Base-by-base conservation (phyloP, 1,140 invertebrate species). In the Zophobas morio region DNA sequence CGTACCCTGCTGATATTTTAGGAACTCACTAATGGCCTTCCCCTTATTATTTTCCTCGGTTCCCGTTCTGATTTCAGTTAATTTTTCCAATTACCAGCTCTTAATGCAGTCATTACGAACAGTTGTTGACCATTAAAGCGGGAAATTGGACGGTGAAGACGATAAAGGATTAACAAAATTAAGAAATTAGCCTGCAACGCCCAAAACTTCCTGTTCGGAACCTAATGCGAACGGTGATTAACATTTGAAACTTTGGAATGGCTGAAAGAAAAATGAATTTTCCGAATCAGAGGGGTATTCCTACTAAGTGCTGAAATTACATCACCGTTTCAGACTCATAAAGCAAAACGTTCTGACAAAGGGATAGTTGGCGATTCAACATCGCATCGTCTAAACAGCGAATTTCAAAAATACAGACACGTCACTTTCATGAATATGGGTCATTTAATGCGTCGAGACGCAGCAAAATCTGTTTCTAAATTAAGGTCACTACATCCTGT, bases 41-140 rank as follows among this genome's bases (percentile, higher is more conserved):
- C 75, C 70, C 66, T 77, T 70, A 77, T 77, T 70, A 77, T 77
- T 77, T 71, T 73, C 70, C 70, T 56, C 46, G 49, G 6, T 77
- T 71, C 54, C 70, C 75, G 36, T 73, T 77, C 75, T 57, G 75
- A 77, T 77, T 73, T 77, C 53, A 77, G 75, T 77, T 77, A 76
- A 79, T 80, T 80, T 78, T 78, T 78, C 70, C 77, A 80, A 79
- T 79, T 80, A 79, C 77, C 77, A 77, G 60, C 56, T 76, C 49
- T 54, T 75, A 76, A 76, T 76, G 79, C 60, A 72, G 79, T 80
- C 79, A 70, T 80, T 80, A 80, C 72, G 2, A 78, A 80, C 79
- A 80, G 73, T 80, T 78, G 79, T 56, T 80, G 76, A 74, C 71
- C 76, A 75, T 80, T 79, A 78, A 72, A 70, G 47, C 49, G 40